Evolutionary conservation across 2,797 vertebrate genomes (phyloP), one percentile per base, ranked within the genome.

Genomic region (Diplodus puntazzo): DNA sequence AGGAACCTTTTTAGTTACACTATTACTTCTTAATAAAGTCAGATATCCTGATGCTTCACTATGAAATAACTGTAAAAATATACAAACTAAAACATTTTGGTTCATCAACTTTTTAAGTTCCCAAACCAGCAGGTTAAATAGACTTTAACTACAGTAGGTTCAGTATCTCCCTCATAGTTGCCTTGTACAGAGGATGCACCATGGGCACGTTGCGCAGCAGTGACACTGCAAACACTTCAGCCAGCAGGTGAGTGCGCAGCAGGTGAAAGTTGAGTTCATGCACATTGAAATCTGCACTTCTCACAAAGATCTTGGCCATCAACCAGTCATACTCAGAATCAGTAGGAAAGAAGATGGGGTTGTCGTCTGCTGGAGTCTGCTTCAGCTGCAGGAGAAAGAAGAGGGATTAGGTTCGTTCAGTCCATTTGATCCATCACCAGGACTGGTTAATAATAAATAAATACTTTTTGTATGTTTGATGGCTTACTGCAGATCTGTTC

Each of bases 181-280:
- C 94, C 92, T 94, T 94, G 88, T 92, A 81, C 11, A 93, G 78
- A 20, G 92, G 92, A 82, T 93, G 92, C 63, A 92, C 89, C 90
- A 88, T 90, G 60, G 93, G 95, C 0, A 96, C 1, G 50, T 96
- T 93, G 57, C 92, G 89, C 68, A 95, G 65, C 60, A 95, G 80
- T 25, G 96, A 93, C 69, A 96, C 69, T 1, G 89, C 59, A 80
- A 95, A 96, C 11, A 91, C 95, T 48, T 97, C 95, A 0, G 90
- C 93, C 12, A 96, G 75, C 59, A 96, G 89, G 68, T 97, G 96
- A 10, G 95, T 94, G 27, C 92, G 91, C 66, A 96, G 90, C 69
- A 94, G 80, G 75, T 94, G 94, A 34, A 1, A 5, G 0, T 86
- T 88, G 48, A 93, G 87, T 27, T 94, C 69, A 53, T 94, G 92